Percentiles rank a stretch among this genome's conserved stretches.
Conservation (phyloP, 2,888 invertebrate genomes). For the Lepidochrysops patricia region DNA sequence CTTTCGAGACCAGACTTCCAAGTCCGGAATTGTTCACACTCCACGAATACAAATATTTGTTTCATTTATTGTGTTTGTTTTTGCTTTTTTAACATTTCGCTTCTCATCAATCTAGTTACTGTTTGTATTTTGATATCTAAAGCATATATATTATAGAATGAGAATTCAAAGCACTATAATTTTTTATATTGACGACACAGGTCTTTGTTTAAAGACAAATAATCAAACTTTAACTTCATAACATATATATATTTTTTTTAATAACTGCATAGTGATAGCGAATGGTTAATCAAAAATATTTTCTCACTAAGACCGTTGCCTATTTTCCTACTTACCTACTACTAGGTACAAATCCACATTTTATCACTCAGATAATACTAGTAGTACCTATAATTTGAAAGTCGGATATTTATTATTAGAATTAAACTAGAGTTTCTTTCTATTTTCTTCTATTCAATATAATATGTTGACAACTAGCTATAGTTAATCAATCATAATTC, state of each 20-base stretch:
- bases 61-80: background rate
- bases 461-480: background rate
- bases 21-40: background rate
- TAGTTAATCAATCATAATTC: background rate
- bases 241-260: too few species aligned
- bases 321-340: too few species aligned
- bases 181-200: background rate
- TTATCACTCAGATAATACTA: too few species aligned
- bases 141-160: background rate
- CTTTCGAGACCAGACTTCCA: background rate
- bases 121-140: background rate
- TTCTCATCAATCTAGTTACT: background rate
- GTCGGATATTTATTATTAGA: background rate
- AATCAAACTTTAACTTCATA: too few species aligned
- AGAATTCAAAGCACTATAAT: background rate
- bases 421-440: background rate
- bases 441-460: background rate
- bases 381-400: too few species aligned
- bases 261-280: background rate
- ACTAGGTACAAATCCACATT: too few species aligned
- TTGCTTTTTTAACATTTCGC: background rate
- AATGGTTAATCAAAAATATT: background rate
- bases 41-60: background rate
- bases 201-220: background rate
- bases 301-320: background rate